phyloP scores from a whole-genome alignment of 2,797 vertebrate species.

The Euphonia xanthogaster region DNA sequence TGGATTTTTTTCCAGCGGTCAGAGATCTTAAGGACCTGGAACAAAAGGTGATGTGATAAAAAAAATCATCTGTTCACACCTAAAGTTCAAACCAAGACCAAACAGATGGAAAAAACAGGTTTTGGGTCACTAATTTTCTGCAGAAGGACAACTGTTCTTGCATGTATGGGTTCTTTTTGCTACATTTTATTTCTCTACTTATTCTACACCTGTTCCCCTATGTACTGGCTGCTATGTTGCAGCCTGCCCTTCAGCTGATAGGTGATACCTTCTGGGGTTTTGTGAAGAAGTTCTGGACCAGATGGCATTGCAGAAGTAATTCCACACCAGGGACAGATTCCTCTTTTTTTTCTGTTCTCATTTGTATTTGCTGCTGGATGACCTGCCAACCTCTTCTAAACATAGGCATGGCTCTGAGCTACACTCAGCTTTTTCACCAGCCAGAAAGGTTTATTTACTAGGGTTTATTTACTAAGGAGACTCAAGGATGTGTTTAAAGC shows the following conservation, averaged over 20 bases:
- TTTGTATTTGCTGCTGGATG: background rate
- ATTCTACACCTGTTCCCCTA: background rate
- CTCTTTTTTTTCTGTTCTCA: background rate
- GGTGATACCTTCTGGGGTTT: background rate
- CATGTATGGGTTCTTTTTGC: background rate
- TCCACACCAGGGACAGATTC: background rate
- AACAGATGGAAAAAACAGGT: background rate
- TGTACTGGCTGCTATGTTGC: background rate
- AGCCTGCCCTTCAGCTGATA: background rate
- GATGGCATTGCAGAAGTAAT: conserved; percentile 25
- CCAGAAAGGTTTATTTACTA: background rate
- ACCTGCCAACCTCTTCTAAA: background rate
- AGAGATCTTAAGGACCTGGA: background rate
- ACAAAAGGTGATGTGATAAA: background rate
- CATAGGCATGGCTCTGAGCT: background rate
- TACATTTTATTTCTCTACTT: background rate
- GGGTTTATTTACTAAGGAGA: background rate
- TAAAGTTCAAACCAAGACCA: conserved; percentile 1
- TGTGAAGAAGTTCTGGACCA: background rate
- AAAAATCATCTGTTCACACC: background rate
- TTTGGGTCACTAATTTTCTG: background rate
- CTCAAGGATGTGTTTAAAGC: background rate
- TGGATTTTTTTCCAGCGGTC: background rate
- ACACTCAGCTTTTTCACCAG: background rate
- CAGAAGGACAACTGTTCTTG: background rate